A percentile compares a stretch with the other conserved stretches of the same genome.
Conservation (phyloP, 2,113 vertebrate species). For the Emydocephalus ijimae region DNA sequence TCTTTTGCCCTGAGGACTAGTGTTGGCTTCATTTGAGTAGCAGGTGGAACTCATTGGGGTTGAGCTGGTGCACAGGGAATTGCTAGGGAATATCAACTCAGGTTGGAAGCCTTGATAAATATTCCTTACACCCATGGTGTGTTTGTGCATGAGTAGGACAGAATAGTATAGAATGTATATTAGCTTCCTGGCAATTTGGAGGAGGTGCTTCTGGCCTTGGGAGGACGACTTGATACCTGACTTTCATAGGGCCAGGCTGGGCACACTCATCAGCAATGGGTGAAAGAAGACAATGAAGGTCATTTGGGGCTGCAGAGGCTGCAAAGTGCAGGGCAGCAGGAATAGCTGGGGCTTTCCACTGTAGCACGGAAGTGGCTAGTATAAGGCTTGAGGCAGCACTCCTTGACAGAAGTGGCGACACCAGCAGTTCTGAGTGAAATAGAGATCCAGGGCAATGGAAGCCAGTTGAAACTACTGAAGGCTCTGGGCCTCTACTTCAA, state of each 20-base stretch:
- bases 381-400: not conserved
- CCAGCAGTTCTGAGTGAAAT: not conserved
- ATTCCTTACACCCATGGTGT: too few species aligned
- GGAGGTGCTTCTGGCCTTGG: not conserved
- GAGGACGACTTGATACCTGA: not conserved
- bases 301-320: not conserved
- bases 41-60: too few species aligned
- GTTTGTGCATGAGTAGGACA: too few species aligned
- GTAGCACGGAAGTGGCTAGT: not conserved
- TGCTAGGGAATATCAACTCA: too few species aligned
- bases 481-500: not conserved
- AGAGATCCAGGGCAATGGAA: not conserved
- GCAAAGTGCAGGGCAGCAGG: not conserved
- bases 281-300: not conserved
- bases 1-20: too few species aligned
- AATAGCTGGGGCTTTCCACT: not conserved
- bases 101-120: too few species aligned
- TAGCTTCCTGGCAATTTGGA: not conserved
- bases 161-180: not conserved
- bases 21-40: too few species aligned
- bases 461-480: not conserved
- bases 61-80: too few species aligned
- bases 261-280: too few species aligned
- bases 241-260: not conserved
- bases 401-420: not conserved